These are phyloP conservation scores for Notothenia rossii DNA, from an alignment of 2,113 vertebrate species.

Conservation along the genomic window DNA sequence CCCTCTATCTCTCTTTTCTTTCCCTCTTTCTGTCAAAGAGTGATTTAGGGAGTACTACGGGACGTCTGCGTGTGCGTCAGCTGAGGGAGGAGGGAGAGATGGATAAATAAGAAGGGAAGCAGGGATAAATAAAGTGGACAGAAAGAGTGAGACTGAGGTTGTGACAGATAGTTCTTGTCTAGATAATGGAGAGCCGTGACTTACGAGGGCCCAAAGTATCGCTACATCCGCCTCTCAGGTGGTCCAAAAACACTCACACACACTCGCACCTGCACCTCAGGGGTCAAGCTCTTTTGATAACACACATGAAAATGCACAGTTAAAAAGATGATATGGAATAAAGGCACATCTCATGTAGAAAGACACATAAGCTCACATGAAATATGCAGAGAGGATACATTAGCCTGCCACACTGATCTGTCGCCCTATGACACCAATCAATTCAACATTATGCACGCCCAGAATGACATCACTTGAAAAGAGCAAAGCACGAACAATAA, in stretches of 20 bases:
- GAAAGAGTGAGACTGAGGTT: slow-evolving; percentile 44
- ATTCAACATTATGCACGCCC: slow-evolving; percentile 38
- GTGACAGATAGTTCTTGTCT: slow-evolving; percentile 54
- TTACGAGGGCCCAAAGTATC: slow-evolving; percentile 27
- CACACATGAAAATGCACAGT: neutral
- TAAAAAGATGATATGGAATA: neutral
- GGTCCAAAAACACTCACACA: slow-evolving; percentile 35
- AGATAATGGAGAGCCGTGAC: slow-evolving; percentile 57
- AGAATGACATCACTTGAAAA: slow-evolving; percentile 57
- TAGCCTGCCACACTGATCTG: slow-evolving; percentile 53
- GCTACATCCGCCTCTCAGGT: slow-evolving; percentile 25
- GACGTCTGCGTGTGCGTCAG: slow-evolving; percentile 59
- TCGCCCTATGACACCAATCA: slow-evolving; percentile 60
- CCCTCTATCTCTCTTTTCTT: slow-evolving; percentile 65
- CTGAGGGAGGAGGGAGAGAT: slow-evolving; percentile 56
- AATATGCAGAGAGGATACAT: slow-evolving; percentile 56
- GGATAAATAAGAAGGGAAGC: slow-evolving; percentile 70
- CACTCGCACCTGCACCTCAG: slow-evolving; percentile 1
- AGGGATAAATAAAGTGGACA: slow-evolving; percentile 70
- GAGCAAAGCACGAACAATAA: slow-evolving; percentile 38
- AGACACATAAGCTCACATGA: slow-evolving; percentile 25
- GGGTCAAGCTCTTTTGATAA: neutral
- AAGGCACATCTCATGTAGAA: slow-evolving; percentile 11
- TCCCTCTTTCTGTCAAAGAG: slow-evolving; percentile 81
- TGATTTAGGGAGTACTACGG: slow-evolving; percentile 81